Percentiles rank a stretch among this genome's conserved stretches.
Evolutionary conservation across 2,888 invertebrate genomes (phyloP).

Genomic region (Ichneumoninae sp.): DNA sequence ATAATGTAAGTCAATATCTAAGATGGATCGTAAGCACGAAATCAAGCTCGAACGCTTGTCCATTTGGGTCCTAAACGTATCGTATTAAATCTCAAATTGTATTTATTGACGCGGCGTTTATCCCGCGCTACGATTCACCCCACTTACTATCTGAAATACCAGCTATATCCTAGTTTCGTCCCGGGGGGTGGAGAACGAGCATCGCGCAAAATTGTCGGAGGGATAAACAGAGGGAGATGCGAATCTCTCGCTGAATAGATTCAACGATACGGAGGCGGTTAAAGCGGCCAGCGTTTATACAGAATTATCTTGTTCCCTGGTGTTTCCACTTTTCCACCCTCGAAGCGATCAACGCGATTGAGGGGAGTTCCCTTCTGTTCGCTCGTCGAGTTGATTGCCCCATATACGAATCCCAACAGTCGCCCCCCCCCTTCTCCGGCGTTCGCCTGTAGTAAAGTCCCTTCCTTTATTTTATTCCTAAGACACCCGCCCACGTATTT

Average conservation of each 20-base stretch:
- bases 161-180: background rate
- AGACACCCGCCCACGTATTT: background rate
- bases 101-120: conserved; percentile 6
- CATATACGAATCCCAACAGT: conserved; percentile 48
- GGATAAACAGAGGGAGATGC: conserved; percentile 23
- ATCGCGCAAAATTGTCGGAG: conserved; percentile 5
- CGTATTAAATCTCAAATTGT: background rate
- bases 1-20: background rate
- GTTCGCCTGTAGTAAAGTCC: background rate
- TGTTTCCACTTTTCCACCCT: conserved; percentile 48
- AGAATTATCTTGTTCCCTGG: conserved; percentile 59
- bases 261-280: conserved; percentile 55
- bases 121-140: background rate
- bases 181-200: background rate
- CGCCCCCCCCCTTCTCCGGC: background rate
- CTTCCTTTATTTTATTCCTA: background rate
- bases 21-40: background rate
- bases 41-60: background rate
- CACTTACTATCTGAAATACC: conserved; percentile 4
- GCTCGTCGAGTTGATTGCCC: conserved; percentile 61
- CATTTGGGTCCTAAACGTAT: background rate
- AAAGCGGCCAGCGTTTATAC: conserved; percentile 57
- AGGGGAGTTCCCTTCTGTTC: conserved; percentile 57
- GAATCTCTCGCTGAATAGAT: conserved; percentile 52
- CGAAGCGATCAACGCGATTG: conserved; percentile 37